phyloP scores from a whole-genome alignment of 1,140 invertebrate genomes.

The Stegodyphus mimosarum region DNA sequence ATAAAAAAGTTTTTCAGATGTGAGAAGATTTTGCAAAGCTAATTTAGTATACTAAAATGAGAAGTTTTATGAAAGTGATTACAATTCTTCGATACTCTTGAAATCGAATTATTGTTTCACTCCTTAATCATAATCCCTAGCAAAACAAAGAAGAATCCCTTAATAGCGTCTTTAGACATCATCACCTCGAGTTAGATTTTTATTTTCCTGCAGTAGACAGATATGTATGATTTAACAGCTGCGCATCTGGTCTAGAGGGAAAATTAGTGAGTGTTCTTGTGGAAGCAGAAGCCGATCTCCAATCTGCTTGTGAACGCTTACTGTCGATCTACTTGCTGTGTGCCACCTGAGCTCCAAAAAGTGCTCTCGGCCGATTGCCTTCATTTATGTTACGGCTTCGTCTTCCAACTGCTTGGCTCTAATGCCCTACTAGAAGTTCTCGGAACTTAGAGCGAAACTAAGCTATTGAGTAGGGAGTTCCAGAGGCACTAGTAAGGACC shows the following conservation, averaged over 20 bases:
- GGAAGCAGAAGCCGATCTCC: conserved; percentile 12
- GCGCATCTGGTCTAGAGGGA: conserved; percentile 35
- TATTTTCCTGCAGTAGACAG: conserved; percentile 5
- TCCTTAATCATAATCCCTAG: neutral
- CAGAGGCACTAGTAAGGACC: no score
- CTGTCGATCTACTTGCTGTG: conserved; percentile 38
- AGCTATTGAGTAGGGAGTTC: no score
- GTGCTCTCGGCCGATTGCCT: conserved; percentile 37
- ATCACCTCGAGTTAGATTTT: conserved; percentile 32
- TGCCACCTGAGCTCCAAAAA: conserved; percentile 45
- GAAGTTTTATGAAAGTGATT: no score
- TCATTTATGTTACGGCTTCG: neutral
- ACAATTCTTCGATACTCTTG: no score
- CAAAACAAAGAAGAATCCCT: neutral
- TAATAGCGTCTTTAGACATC: conserved; percentile 11
- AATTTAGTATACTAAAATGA: no score
- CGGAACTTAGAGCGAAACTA: neutral
- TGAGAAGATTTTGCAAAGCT: no score
- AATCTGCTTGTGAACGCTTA: conserved; percentile 50
- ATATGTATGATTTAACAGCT: conserved; percentile 45
- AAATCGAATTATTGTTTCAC: neutral
- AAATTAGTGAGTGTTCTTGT: conserved; percentile 39
- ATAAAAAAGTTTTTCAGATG: no score
- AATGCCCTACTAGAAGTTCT: neutral
- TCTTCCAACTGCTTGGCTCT: conserved; percentile 33